Conservation (phyloP, 2,888 invertebrate genomes). For the Tipula lateralis region DNA sequence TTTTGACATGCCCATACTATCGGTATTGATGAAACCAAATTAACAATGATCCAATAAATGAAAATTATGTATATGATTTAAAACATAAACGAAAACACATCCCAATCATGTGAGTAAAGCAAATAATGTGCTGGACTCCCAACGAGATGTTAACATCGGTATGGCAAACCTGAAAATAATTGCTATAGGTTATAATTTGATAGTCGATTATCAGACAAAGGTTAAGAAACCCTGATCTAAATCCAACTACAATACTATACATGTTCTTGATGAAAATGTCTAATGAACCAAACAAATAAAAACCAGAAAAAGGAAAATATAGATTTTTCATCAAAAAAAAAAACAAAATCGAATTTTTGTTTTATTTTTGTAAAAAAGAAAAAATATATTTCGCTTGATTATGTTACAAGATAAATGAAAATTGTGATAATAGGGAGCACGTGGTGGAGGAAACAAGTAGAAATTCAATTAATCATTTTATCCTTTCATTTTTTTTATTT, state of each 20-base stretch:
- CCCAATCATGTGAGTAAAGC: too few species aligned
- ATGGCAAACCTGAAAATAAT: too few species aligned
- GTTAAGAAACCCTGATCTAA: too few species aligned
- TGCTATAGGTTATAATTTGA: too few species aligned
- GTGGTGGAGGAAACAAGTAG: background rate
- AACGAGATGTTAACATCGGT: too few species aligned
- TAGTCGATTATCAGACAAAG: too few species aligned
- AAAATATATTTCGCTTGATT: background rate
- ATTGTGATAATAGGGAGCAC: background rate
- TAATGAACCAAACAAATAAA: background rate
- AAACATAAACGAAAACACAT: too few species aligned
- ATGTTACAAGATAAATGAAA: background rate
- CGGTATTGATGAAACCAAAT: too few species aligned
- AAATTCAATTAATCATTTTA: slow-evolving; percentile 19
- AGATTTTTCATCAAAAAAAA: slow-evolving; percentile 7
- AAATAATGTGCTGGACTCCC: too few species aligned
- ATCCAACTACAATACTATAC: background rate
- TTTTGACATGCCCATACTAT: too few species aligned
- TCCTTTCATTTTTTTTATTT: background rate
- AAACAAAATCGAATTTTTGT: background rate
- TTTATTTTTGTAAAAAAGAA: background rate
- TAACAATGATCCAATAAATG: too few species aligned
- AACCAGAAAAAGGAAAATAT: slow-evolving; percentile 11
- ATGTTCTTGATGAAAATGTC: slow-evolving; percentile 24
- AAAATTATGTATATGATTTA: too few species aligned